These are phyloP conservation scores for Vipera latastei DNA, from an alignment of 2,797 vertebrate genomes.

Conservation along the genomic window DNA sequence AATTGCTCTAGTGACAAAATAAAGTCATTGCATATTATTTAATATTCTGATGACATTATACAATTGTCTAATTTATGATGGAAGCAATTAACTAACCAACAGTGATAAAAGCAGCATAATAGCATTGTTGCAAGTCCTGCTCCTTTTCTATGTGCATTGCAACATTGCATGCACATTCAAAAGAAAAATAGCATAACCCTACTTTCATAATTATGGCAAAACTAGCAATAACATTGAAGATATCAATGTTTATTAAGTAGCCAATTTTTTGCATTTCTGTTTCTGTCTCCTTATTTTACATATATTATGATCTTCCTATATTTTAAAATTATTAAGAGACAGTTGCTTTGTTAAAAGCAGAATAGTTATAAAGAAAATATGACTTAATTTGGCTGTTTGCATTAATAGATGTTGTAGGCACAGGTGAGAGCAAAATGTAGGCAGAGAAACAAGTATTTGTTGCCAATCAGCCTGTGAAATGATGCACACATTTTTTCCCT, in stretches of 20 bases:
- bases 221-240: background rate
- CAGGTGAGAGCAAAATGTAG: slow-evolving; percentile 54
- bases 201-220: background rate
- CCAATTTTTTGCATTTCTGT: background rate
- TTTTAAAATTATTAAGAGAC: slow-evolving; percentile 37
- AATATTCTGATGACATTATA: slow-evolving; percentile 14
- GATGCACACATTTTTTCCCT: slow-evolving; percentile 53
- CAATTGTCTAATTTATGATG: slow-evolving; percentile 19
- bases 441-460: slow-evolving; percentile 49
- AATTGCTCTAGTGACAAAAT: background rate
- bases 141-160: too few species aligned
- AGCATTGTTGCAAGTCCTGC: background rate
- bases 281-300: background rate
- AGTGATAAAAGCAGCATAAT: background rate
- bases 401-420: slow-evolving; percentile 35
- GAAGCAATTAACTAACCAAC: background rate
- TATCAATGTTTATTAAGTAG: background rate
- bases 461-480: slow-evolving; percentile 59
- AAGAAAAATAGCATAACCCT: background rate
- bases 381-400: slow-evolving; percentile 30
- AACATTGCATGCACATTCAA: background rate
- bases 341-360: slow-evolving; percentile 41
- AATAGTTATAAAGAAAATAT: slow-evolving; percentile 30
- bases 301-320: background rate
- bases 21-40: background rate